These are phyloP conservation scores for Delichon dasypus DNA, from an alignment of 2,797 vertebrate species.

Conservation along the genomic window DNA sequence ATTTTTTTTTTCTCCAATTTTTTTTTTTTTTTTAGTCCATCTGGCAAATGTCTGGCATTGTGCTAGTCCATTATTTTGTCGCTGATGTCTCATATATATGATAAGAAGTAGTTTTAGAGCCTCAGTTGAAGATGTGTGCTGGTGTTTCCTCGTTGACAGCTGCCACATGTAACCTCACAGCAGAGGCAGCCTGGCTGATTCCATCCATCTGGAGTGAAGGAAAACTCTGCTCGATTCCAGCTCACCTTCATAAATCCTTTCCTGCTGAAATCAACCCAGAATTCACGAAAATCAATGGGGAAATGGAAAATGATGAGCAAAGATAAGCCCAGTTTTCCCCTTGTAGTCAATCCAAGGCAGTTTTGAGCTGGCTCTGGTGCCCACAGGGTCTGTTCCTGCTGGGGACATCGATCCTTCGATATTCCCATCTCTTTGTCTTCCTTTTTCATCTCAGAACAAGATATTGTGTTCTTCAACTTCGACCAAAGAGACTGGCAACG, in stretches of 20 bases:
- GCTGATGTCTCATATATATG: neutral
- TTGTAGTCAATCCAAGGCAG: neutral
- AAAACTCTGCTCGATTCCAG: neutral
- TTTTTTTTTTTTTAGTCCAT: neutral
- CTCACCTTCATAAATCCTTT: neutral
- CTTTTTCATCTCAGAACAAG: constrained; percentile 30
- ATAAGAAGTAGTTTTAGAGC: neutral
- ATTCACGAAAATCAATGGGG: neutral
- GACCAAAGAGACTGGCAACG: constrained; percentile 4
- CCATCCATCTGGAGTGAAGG: neutral
- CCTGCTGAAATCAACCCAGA: neutral
- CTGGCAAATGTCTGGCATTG: neutral
- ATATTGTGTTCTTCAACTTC: constrained; percentile 37
- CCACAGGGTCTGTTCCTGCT: neutral
- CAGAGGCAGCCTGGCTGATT: neutral
- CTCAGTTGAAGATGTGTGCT: neutral
- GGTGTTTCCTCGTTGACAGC: neutral
- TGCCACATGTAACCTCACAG: rapidly evolving
- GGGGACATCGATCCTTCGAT: neutral
- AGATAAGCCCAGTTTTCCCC: neutral
- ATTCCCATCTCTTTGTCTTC: neutral
- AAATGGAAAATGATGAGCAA: neutral
- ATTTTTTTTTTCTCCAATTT: neutral
- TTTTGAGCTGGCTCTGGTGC: neutral
- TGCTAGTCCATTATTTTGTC: neutral